Base-by-base conservation (phyloP, 2,888 invertebrate species). In the Monopis laevigella region DNA sequence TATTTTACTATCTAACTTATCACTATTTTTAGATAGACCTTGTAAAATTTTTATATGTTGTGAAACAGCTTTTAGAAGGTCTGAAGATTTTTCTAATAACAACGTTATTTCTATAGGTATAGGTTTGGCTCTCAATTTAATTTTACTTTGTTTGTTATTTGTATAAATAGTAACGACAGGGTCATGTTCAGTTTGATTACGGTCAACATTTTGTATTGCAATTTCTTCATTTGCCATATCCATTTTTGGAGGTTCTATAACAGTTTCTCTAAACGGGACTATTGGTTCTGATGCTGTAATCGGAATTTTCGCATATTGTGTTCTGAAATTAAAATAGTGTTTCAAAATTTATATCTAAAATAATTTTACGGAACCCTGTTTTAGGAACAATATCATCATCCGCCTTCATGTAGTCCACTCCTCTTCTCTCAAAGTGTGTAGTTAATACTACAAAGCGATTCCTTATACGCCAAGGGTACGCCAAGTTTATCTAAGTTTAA, bases 241-340 rank as follows among this genome's bases (percentile, higher is more conserved):
- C 2, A 89, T 69, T 56, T 86, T 90, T 0, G 91, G 92, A 12
- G 88, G 88, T 11, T 85, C 85, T 1, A 96, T 85, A 40, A 99
- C 86, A 0, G 98, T 99, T 73, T 99, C 99, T 50, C 93, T 84
- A 58, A 98, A 95, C 4, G 98, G 93, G 1, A 99, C 98, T 53
- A 99, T 98, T 0, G 98, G 98, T 56, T 92, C 88, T 0, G 98
- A 98, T 0, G 93, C 94, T 47, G 88, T 88, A n/a, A 98, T 81
- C 39, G 93, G 89, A 45, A 94, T 86, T 63, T 90, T 90, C 0
- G 92, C 93, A 71, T 93, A 96, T 49, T 87, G 86, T 44, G 78
- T 82, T 51, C 82, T 82, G 56, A 32, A 63, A 65, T 47, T 45
- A 16, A 42, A 43, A n/a, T n/a, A n/a, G n/a, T n/a, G n/a, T n/a